phyloP scores from a whole-genome alignment of 2,888 invertebrate species.

The Antheraea yamamai region DNA sequence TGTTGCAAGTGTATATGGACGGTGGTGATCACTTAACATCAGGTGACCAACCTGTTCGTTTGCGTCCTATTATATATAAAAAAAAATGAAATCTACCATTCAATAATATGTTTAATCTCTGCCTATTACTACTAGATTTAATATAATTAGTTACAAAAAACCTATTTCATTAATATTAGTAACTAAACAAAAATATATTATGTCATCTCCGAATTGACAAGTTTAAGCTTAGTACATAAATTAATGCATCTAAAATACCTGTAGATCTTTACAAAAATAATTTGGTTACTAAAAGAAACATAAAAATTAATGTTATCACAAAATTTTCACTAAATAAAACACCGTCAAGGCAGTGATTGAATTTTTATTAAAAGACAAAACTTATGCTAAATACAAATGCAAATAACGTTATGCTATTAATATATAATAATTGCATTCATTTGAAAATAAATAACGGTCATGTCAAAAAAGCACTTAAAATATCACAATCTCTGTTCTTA shows the following conservation, averaged over 20 bases:
- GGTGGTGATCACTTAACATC: too few species aligned
- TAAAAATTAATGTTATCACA: background rate
- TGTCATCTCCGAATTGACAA: too few species aligned
- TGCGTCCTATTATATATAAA: too few species aligned
- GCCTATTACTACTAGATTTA: background rate
- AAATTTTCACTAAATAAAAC: background rate
- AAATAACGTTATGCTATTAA: conserved; percentile 39
- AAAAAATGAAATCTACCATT: too few species aligned
- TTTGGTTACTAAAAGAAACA: background rate
- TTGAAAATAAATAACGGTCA: conserved; percentile 44
- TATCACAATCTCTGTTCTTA: conserved; percentile 68
- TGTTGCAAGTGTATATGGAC: too few species aligned
- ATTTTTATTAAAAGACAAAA: conserved; percentile 39
- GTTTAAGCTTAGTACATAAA: too few species aligned
- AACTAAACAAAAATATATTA: too few species aligned
- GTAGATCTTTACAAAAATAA: too few species aligned
- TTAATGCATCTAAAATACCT: too few species aligned
- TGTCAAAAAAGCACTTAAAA: conserved; percentile 55
- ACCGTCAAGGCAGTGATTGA: conserved; percentile 13
- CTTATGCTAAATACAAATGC: conserved; percentile 45
- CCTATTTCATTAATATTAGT: too few species aligned
- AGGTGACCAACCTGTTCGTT: too few species aligned
- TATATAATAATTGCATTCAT: conserved; percentile 30
- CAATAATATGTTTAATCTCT: too few species aligned
- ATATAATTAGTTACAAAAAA: background rate